Percentiles rank a stretch among this genome's conserved stretches.
Evolutionary conservation across 2,113 vertebrate species (phyloP).

Genomic region (Chaetura pelagica): DNA sequence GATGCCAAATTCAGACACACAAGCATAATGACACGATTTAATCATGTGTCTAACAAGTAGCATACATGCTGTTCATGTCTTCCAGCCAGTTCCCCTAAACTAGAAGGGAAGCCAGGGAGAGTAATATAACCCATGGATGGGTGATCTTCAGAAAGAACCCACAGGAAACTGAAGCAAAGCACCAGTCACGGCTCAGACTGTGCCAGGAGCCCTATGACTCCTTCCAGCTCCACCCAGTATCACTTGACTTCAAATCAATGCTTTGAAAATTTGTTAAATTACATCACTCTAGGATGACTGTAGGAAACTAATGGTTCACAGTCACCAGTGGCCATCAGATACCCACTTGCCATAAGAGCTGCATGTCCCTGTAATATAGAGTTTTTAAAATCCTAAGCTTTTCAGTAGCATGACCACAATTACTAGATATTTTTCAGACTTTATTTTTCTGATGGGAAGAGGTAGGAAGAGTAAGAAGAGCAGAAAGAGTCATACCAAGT

Average conservation of each 20-base stretch:
- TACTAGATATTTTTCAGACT: not conserved
- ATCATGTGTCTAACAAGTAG: not conserved
- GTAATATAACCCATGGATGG: not conserved
- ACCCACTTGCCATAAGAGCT: not conserved
- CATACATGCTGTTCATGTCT: not conserved
- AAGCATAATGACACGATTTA: accelerated
- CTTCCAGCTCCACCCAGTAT: not conserved
- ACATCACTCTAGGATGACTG: not conserved
- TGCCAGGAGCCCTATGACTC: not conserved
- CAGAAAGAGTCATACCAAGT: not conserved
- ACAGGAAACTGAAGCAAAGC: not conserved
- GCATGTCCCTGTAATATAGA: accelerated
- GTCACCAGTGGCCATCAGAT: not conserved
- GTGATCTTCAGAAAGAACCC: not conserved
- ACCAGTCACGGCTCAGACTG: not conserved
- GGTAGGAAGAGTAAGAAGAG: not conserved
- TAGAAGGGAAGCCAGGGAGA: not conserved
- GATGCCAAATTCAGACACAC: not conserved
- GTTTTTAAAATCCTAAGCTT: not conserved
- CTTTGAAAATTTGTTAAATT: not conserved
- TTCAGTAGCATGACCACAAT: not conserved
- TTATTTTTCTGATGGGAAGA: not conserved
- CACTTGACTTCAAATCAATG: not conserved
- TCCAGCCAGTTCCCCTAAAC: not conserved
- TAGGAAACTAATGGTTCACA: not conserved